Percentiles rank a stretch among this genome's conserved stretches.
phyloP scores from a whole-genome alignment of 1,140 invertebrate genomes.

The Teleopsis dalmanni region DNA sequence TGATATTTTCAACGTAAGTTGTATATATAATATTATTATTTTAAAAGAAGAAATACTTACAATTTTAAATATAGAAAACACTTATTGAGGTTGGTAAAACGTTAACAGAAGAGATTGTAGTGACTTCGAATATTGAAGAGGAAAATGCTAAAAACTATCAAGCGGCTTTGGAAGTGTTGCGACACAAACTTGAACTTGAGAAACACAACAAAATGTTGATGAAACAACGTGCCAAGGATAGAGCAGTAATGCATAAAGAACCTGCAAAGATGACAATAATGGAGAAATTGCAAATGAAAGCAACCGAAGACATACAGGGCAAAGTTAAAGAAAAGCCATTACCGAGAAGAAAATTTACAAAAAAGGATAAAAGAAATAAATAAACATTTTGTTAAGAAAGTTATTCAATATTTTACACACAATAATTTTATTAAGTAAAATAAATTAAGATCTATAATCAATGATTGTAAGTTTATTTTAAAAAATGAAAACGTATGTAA shows the following conservation, averaged over 20 bases:
- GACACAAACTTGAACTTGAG: constrained; percentile 66
- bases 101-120: constrained; percentile 30
- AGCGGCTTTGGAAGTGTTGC: constrained; percentile 51
- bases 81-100: constrained; percentile 38
- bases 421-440: too few species aligned
- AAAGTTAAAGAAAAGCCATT: not conserved
- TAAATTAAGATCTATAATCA: too few species aligned
- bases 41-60: not conserved
- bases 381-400: too few species aligned
- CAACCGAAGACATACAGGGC: constrained; percentile 1
- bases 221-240: constrained; percentile 17
- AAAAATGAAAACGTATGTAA: too few species aligned
- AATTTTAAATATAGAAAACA: constrained; percentile 18
- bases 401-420: too few species aligned
- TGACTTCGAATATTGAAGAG: constrained; percentile 28
- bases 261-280: constrained; percentile 23
- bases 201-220: constrained; percentile 39
- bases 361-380: constrained; percentile 5
- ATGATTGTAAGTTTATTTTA: too few species aligned
- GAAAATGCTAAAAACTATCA: constrained; percentile 27
- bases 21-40: not conserved
- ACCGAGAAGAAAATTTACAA: not conserved
- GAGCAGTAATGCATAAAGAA: constrained; percentile 12
- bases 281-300: constrained; percentile 35
- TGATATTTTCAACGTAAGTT: constrained; percentile 20